A percentile compares a stretch with the other conserved stretches of the same genome.
Conservation (phyloP, 2,113 vertebrate genomes). For the Pachycephala philippinensis region DNA sequence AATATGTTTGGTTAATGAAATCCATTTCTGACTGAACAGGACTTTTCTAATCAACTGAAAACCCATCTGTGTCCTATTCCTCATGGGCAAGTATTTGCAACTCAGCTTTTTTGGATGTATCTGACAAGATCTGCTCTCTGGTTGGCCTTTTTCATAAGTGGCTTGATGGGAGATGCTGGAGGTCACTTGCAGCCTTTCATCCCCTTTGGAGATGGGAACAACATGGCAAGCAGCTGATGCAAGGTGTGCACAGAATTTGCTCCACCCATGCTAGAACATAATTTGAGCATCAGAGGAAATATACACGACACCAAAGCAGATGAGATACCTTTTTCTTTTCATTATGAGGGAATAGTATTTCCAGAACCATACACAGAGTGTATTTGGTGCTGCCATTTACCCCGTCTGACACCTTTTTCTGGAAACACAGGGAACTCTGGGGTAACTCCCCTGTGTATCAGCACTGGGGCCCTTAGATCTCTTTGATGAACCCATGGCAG, state of each 20-base stretch:
- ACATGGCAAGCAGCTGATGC: background rate
- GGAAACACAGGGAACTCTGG: background rate
- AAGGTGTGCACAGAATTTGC: background rate
- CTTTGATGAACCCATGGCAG: background rate
- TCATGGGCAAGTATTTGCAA: background rate
- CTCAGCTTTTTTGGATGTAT: background rate
- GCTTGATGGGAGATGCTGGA: background rate
- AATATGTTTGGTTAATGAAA: slow-evolving; percentile 3
- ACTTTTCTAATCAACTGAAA: background rate
- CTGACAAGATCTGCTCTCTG: background rate
- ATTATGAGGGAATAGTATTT: background rate
- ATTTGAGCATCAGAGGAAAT: background rate
- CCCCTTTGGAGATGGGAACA: background rate
- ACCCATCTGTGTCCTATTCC: background rate
- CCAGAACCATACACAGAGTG: background rate
- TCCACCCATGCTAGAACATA: background rate
- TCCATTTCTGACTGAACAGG: background rate
- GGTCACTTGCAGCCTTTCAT: background rate
- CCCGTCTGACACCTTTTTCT: background rate
- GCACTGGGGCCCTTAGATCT: background rate
- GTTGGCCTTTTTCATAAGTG: background rate
- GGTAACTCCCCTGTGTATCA: background rate
- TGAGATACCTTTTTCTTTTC: background rate
- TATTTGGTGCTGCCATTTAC: background rate
- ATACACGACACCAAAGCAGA: background rate